Base-by-base conservation (phyloP, 2,888 invertebrate genomes). In the Leptodirus hochenwartii region DNA sequence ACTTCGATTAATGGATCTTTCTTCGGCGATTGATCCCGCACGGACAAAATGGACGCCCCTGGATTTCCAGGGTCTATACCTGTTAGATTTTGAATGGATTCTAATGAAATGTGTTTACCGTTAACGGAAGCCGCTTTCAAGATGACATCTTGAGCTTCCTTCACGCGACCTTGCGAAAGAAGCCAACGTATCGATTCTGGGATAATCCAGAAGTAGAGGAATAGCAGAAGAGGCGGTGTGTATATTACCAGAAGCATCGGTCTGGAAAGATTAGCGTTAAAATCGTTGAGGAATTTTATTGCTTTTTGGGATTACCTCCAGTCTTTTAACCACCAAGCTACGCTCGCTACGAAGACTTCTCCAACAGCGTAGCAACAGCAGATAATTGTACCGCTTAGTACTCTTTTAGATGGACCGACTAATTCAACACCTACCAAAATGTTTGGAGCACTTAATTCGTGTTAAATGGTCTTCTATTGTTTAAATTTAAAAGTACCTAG, bases 151-250 rank as follows among this genome's bases (percentile, higher is more conserved):
- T 64, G 64, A 0, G 74, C 72, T 22, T 64, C 58, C 1, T 61
- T 54, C 9, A 56, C 53, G 34, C 64, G 56, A 2, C 67, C 66
- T 32, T 67, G 64, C 8, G 69, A 67, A 29, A 77, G 54, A 31
- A 81, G 59, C 84, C 84, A 84, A 42, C 82, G 63, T 27, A 72
- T 60, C 39, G 77, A 78, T 56, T 79, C 79, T 15, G 77, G 73
- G 15, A 75, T 47, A 25, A 76, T 47, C 62, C 73, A 66, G 44
- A 69, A 64, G 49, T 77, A 76, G 8, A 65, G 50, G 25, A 81
- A 54, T 38, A 78, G 62, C 11, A 77, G 50, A 6, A 78, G 53
- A 9, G 73, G 69, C 2, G 78, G 78, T 4, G 63, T 50, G 49
- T 81, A 79, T 17, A 73, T 53, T 17, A 66, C 56, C 25, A 46